These are phyloP conservation scores for Nyctibius bracteatus DNA, from an alignment of 2,113 vertebrate genomes.

Conservation along the genomic window DNA sequence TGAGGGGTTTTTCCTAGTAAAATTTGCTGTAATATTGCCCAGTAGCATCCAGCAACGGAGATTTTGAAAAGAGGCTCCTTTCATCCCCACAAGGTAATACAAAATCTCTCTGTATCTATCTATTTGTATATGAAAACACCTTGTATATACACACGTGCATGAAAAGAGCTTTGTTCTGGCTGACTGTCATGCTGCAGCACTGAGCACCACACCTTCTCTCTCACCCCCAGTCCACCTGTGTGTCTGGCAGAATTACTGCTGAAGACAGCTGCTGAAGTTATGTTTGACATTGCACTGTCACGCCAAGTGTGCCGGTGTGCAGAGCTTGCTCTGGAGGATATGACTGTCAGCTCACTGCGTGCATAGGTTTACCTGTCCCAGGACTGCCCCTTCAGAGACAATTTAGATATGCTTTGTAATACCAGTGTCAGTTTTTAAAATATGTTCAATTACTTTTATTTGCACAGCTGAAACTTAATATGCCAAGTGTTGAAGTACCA, in stretches of 20 bases:
- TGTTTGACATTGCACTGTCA: accelerated
- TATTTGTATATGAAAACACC: too few relatives aligned
- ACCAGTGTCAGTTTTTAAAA: neutral
- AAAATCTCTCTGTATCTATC: neutral
- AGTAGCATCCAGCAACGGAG: neutral
- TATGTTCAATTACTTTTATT: neutral
- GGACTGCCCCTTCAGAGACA: neutral
- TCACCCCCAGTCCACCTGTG: accelerated
- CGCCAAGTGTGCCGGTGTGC: accelerated
- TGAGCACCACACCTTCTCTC: neutral
- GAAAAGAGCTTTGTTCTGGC: neutral
- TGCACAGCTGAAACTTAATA: neutral
- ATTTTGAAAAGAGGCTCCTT: neutral
- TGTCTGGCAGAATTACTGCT: neutral
- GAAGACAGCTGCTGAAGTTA: neutral
- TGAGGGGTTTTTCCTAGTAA: neutral
- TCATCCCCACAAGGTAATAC: neutral
- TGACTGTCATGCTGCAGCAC: accelerated
- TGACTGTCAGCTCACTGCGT: accelerated
- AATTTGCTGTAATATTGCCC: neutral
- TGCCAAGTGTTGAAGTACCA: neutral
- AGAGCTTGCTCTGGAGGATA: neutral
- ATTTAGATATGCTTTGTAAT: neutral
- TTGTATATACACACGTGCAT: accelerated
- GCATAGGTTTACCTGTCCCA: neutral